These are phyloP conservation scores for Sandelia bainsii DNA, from an alignment of 2,797 vertebrate genomes.

Conservation along the genomic window DNA sequence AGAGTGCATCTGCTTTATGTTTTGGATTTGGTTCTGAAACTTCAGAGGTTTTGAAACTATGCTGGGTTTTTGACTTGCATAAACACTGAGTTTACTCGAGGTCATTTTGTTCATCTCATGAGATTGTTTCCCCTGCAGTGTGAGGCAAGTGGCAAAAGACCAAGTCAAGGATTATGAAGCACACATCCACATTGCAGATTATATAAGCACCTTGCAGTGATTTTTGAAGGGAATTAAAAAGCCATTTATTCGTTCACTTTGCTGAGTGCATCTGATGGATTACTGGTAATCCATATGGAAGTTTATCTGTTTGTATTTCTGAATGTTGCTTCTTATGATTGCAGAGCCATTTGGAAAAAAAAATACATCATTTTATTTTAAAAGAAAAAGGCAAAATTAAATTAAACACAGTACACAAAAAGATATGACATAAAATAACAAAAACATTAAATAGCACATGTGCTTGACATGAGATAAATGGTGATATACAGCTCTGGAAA, in stretches of 20 bases:
- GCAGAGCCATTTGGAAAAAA: background rate
- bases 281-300: constrained; percentile 35
- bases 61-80: background rate
- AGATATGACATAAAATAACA: too few species aligned
- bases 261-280: constrained; percentile 38
- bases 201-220: constrained; percentile 55
- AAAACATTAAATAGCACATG: background rate
- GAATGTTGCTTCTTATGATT: background rate
- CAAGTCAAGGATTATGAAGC: constrained; percentile 51
- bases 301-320: constrained; percentile 20
- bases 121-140: constrained; percentile 9
- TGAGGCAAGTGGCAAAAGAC: constrained; percentile 3
- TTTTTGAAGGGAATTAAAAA: constrained; percentile 53
- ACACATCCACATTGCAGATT: constrained; percentile 52
- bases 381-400: too few species aligned
- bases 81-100: background rate
- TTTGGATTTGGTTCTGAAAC: background rate
- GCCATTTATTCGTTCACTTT: constrained; percentile 52
- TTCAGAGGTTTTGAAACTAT: background rate
- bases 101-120: constrained; percentile 18
- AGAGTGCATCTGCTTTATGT: background rate
- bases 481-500: too few species aligned
- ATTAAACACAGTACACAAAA: too few species aligned
- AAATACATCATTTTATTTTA: too few species aligned
- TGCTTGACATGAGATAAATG: background rate